These are phyloP conservation scores for Deroplatys truncata DNA, from an alignment of 2,888 invertebrate species.

Conservation along the genomic window DNA sequence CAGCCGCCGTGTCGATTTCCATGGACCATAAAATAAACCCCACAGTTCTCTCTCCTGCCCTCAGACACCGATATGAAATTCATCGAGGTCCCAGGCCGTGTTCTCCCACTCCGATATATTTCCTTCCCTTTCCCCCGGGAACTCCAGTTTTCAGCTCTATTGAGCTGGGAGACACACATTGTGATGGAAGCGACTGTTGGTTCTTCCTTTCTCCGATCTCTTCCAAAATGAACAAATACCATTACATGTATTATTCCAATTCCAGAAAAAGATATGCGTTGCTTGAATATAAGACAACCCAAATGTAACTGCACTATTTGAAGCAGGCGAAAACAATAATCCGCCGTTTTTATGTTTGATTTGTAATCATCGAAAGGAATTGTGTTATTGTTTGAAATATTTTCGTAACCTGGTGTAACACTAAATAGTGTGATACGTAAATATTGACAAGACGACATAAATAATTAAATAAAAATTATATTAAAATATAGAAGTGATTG, in stretches of 20 bases:
- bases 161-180: neutral
- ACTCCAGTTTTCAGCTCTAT: neutral
- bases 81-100: neutral
- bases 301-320: no score
- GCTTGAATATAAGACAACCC: neutral
- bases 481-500: no score
- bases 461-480: no score
- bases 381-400: no score
- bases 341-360: no score
- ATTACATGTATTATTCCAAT: neutral
- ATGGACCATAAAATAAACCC: neutral
- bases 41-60: neutral
- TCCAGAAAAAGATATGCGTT: neutral
- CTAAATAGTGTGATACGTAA: no score
- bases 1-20: neutral
- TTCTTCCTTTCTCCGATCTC: neutral
- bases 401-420: no score
- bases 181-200: neutral
- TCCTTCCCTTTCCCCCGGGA: neutral
- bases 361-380: no score
- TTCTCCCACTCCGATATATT: neutral
- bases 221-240: neutral
- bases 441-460: no score
- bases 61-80: neutral
- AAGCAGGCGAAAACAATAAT: no score